phyloP scores from a whole-genome alignment of 2,888 invertebrate genomes.

The Ariolimax columbianus region DNA sequence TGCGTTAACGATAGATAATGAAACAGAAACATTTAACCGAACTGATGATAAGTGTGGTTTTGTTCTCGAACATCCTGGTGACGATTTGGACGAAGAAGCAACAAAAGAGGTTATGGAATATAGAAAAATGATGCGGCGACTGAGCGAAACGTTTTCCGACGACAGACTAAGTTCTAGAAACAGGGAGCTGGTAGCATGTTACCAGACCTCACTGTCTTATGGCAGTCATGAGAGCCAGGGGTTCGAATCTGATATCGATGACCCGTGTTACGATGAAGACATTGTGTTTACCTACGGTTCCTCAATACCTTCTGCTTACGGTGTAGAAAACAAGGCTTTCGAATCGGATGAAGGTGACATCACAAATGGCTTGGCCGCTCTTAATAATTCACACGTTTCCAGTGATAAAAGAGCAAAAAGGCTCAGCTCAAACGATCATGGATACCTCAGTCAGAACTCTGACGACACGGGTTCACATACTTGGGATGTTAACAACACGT shows the following conservation, averaged over 20 bases:
- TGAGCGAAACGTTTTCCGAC: neutral
- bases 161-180: neutral
- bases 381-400: too few species aligned
- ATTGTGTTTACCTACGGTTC: constrained; percentile 1
- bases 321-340: neutral
- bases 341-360: constrained; percentile 4
- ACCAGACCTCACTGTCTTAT: neutral
- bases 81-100: neutral
- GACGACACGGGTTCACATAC: neutral
- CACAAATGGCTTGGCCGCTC: neutral
- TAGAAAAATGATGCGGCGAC: constrained; percentile 17
- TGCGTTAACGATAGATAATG: neutral
- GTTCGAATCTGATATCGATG: neutral
- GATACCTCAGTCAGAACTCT: neutral
- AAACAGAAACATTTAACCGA: neutral
- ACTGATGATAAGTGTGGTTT: neutral
- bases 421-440: constrained; percentile 12
- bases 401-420: neutral
- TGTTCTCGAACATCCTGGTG: neutral
- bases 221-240: neutral
- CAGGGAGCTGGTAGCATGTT: neutral
- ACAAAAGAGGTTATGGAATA: neutral
- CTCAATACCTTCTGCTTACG: neutral
- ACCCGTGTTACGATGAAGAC: neutral
- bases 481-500: neutral